phyloP scores from a whole-genome alignment of 2,113 vertebrate species.

The Lampris incognitus region DNA sequence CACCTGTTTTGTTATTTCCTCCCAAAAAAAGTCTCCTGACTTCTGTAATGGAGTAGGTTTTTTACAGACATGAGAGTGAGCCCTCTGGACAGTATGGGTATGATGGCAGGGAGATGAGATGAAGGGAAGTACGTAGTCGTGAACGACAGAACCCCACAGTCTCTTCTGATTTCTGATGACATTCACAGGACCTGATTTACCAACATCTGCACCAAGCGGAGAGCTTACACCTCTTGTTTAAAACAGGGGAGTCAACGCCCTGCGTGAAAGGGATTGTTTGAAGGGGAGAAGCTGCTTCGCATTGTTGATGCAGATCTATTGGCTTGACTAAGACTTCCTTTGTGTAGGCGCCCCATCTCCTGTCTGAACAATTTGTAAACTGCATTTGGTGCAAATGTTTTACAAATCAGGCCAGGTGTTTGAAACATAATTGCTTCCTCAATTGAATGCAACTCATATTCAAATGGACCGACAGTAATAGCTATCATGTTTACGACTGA shows the following conservation, averaged over 20 bases:
- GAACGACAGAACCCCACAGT: constrained; percentile 84
- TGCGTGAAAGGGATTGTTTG: constrained; percentile 30
- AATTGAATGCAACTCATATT: constrained; percentile 30
- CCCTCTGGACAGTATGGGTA: constrained; percentile 44
- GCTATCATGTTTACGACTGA: constrained; percentile 31
- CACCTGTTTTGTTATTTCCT: constrained; percentile 4
- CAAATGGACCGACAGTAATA: constrained; percentile 39
- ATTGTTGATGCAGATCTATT: constrained; percentile 29
- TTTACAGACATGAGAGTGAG: constrained; percentile 42
- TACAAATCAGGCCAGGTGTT: constrained; percentile 50
- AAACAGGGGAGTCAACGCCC: constrained; percentile 39
- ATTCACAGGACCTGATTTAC: constrained; percentile 40
- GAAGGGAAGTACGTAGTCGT: constrained; percentile 70
- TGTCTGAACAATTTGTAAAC: constrained; percentile 45
- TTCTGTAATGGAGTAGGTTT: constrained; percentile 18
- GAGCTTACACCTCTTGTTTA: constrained; percentile 57
- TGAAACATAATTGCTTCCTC: constrained; percentile 35
- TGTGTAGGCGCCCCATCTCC: constrained; percentile 47
- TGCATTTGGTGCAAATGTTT: constrained; percentile 57
- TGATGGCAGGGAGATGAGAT: constrained; percentile 72
- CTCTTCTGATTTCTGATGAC: constrained; percentile 77
- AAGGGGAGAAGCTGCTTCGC: constrained; percentile 43
- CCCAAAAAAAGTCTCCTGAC: constrained; percentile 3
- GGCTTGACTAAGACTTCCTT: constrained; percentile 47
- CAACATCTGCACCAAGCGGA: constrained; percentile 66